phyloP scores from a whole-genome alignment of 2,888 invertebrate species.

The Eledone cirrhosa region DNA sequence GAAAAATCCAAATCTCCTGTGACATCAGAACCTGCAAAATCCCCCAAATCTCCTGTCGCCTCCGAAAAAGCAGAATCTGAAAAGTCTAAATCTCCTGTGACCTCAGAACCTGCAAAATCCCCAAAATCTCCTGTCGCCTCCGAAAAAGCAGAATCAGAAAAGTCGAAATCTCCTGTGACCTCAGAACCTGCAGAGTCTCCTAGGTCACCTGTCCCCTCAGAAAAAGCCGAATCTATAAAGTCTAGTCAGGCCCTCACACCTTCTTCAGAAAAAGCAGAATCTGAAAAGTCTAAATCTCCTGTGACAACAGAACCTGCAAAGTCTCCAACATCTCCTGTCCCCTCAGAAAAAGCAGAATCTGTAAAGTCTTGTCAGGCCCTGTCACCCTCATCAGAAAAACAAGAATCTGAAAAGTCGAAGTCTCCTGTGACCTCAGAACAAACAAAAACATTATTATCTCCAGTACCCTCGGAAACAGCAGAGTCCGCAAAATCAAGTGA shows the following conservation, averaged over 20 bases:
- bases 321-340: not conserved
- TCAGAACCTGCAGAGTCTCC: not conserved
- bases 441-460: not conserved
- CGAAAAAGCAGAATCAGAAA: not conserved
- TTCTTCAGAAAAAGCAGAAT: not conserved
- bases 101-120: not conserved
- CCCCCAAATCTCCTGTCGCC: not conserved
- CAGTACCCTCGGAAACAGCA: not conserved
- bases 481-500: not conserved
- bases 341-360: not conserved
- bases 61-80: not conserved
- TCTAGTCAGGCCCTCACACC: too few relatives aligned
- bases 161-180: not conserved
- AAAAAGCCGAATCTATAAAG: not conserved
- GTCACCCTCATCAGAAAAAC: not conserved
- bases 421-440: not conserved
- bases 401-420: not conserved
- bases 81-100: not conserved
- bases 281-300: not conserved
- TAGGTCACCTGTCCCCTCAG: not conserved
- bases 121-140: not conserved
- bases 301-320: too few relatives aligned
- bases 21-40: not conserved
- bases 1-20: not conserved
- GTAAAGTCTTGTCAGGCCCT: not conserved